Conservation (phyloP, 2,113 vertebrate species). For the Pseudopipra pipra region DNA sequence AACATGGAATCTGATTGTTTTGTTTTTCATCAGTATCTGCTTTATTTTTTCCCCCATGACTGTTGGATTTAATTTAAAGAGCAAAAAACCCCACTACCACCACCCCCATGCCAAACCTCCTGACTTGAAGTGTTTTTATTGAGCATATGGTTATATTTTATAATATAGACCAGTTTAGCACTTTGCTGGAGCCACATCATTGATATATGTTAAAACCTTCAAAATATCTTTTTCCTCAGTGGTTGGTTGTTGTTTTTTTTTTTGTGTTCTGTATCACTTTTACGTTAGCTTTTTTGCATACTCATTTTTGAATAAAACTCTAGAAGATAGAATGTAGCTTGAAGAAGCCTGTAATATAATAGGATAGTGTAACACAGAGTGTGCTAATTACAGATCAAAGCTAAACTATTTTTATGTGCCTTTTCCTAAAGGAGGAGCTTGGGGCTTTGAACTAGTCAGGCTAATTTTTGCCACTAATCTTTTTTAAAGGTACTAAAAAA, state of each 20-base stretch:
- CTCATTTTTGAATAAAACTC: not conserved
- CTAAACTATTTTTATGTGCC: not conserved
- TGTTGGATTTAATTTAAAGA: constrained; percentile 20
- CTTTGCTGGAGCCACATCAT: not conserved
- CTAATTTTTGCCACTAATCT: not conserved
- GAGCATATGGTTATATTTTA: not conserved
- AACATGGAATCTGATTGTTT: not conserved
- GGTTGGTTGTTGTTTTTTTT: not conserved
- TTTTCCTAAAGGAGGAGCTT: constrained; percentile 12
- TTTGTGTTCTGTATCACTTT: not conserved
- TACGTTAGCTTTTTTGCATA: not conserved
- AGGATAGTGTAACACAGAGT: not conserved
- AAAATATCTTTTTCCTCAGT: not conserved
- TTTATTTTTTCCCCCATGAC: not conserved
- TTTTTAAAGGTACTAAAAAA: not conserved
- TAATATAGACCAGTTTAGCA: not conserved
- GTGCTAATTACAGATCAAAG: constrained; percentile 44
- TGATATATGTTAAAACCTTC: not conserved
- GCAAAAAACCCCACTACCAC: not conserved
- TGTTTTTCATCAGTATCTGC: not conserved
- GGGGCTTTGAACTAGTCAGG: not conserved
- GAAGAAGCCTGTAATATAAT: not conserved
- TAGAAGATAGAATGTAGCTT: not conserved
- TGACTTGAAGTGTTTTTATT: not conserved
- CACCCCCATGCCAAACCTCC: not conserved